These are phyloP conservation scores for Stenodera caucasica DNA, from an alignment of 2,888 invertebrate genomes.

Conservation along the genomic window DNA sequence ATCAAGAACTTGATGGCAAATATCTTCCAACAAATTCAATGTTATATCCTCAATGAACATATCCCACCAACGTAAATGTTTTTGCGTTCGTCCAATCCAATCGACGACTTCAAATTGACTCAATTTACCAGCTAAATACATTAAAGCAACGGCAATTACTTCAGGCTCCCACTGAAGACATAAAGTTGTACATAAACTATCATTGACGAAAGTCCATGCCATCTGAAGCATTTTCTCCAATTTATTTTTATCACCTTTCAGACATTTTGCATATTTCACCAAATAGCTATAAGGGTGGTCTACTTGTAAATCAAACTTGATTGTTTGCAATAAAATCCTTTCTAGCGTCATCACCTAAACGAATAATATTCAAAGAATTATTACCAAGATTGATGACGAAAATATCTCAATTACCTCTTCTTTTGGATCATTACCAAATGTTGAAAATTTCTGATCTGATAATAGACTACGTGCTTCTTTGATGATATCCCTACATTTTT, in stretches of 20 bases:
- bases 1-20: slow-evolving; percentile 94
- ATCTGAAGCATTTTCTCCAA: slow-evolving; percentile 97
- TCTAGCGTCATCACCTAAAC: slow-evolving; percentile 81
- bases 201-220: slow-evolving; percentile 99
- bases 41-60: slow-evolving; percentile 95
- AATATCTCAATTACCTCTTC: slow-evolving; percentile 62
- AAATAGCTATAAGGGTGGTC: slow-evolving; percentile 96
- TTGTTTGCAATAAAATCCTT: slow-evolving; percentile 92
- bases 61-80: slow-evolving; percentile 95
- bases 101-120: slow-evolving; percentile 94
- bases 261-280: slow-evolving; percentile 89
- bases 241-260: slow-evolving; percentile 92
- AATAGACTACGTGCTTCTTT: slow-evolving; percentile 82
- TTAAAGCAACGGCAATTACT: slow-evolving; percentile 94
- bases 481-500: slow-evolving; percentile 97
- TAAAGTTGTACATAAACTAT: slow-evolving; percentile 94
- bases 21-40: slow-evolving; percentile 93
- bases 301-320: slow-evolving; percentile 97
- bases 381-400: too few species aligned
- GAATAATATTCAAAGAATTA: background rate
- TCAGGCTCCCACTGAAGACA: slow-evolving; percentile 99
- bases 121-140: slow-evolving; percentile 95
- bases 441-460: slow-evolving; percentile 79
- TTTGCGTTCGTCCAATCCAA: slow-evolving; percentile 79
- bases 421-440: slow-evolving; percentile 93